phyloP scores from a whole-genome alignment of 37 sponge, comb jelly and placozoan genomes.

The Oscarella lobularis region DNA sequence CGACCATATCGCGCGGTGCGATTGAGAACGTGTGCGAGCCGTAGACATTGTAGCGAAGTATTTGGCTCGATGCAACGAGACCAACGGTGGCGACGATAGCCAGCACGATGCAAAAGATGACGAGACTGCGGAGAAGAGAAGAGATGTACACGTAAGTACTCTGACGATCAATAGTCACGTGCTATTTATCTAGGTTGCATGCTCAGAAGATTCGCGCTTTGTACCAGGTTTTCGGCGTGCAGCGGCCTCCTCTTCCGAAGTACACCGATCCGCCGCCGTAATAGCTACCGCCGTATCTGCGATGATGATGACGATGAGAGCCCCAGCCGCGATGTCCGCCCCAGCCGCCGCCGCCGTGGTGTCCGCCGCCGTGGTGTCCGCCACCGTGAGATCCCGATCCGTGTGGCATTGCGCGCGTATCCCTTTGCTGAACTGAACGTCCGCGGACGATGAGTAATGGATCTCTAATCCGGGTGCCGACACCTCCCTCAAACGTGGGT shows the following conservation, averaged over 20 bases:
- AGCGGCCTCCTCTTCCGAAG: background rate
- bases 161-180: no score
- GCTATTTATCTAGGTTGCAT: no score
- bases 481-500: no score
- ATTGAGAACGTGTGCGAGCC: background rate
- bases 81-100: no score
- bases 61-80: background rate
- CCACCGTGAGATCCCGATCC: background rate
- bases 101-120: no score
- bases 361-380: background rate
- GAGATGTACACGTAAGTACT: no score
- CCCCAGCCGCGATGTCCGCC: background rate
- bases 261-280: background rate
- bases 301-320: slow-evolving; percentile 3
- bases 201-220: background rate
- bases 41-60: background rate
- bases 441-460: no score
- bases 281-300: background rate
- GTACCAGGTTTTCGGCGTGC: background rate
- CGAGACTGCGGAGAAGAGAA: no score
- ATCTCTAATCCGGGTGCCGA: no score
- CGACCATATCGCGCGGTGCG: background rate
- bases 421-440: no score
- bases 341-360: background rate
- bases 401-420: no score